Conservation (phyloP, 2,888 invertebrate species). For the Drosophila leonis region DNA sequence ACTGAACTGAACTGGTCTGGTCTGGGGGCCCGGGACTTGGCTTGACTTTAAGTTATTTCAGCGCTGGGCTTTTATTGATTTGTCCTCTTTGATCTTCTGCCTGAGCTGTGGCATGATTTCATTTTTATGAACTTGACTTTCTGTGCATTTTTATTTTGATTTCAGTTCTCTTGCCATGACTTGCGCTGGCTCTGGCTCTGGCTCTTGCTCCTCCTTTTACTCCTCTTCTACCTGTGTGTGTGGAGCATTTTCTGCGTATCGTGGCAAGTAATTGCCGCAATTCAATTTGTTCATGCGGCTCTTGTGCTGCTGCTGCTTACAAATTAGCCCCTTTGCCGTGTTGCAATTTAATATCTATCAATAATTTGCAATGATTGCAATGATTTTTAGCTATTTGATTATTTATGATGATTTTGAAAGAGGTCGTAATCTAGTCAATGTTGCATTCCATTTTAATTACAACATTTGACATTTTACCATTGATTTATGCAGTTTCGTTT, state of each 20-base stretch:
- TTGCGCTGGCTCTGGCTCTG: background rate
- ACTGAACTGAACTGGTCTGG: conserved; percentile 1
- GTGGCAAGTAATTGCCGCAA: conserved; percentile 80
- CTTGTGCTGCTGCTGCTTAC: conserved; percentile 45
- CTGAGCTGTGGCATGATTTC: conserved; percentile 80
- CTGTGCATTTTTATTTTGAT: conserved; percentile 62
- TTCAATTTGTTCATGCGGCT: conserved; percentile 77
- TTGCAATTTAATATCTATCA: conserved; percentile 28
- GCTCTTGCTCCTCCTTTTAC: background rate
- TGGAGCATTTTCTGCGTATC: conserved; percentile 73
- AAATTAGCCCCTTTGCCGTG: conserved; percentile 48
- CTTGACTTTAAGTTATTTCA: conserved; percentile 76
- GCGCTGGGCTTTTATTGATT: conserved; percentile 76
- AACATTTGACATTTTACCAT: background rate
- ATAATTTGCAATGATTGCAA: conserved; percentile 29
- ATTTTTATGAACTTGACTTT: conserved; percentile 81
- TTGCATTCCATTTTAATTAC: conserved; percentile 2
- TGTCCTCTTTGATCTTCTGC: conserved; percentile 81
- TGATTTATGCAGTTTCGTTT: background rate
- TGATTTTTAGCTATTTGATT: conserved; percentile 20
- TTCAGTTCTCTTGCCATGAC: conserved; percentile 18
- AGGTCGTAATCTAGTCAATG: background rate
- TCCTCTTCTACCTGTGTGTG: conserved; percentile 10
- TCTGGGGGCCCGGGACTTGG: conserved; percentile 39
- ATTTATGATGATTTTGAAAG: conserved; percentile 6